Base-by-base conservation (phyloP, 2,797 vertebrate species). In the Falco berigora region DNA sequence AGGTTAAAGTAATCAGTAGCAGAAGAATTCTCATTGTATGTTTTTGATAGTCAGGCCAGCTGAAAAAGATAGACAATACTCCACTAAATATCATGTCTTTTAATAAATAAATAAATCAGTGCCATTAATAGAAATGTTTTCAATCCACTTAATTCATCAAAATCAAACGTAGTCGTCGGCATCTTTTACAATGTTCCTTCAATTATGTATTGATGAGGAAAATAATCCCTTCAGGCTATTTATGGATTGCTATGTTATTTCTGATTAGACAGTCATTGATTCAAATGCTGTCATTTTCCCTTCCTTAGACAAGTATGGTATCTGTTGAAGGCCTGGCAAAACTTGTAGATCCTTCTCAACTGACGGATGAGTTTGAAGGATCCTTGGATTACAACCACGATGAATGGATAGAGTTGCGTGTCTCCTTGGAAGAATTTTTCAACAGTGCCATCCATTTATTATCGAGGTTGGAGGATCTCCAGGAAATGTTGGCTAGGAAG, bases 341-440 rank as follows among this genome's bases (percentile, higher is more conserved):
- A 94, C 98, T 99, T 14, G 99, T 99, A 95, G 99, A 99, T 96
- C 99, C 99, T 18, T 99, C 99, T 61, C 99, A 99, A 97, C 98
- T 99, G 96, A 99, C 99, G 0, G 99, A 99, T 27, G 99, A 99
- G 93, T 99, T 99, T 13, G 99, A 99, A 58, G 99, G 99, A 56
- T 99, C 99, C n/a, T 97, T 99, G 98, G 99, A 99, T 97, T 99
- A 99, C 97, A 99, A 99, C 98, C 99, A 99, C 0, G 99, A 99
- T 58, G 99, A 99, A 96, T 99, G 99, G 99, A 99, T 99, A 81
- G 99, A 99, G 76, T 97, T 99, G 64, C 98, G 99, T 2, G 98
- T 99, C 64, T 99, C 99, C 36, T 96, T 99, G 95, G 99, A 99
- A 98, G 99, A 99, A 97, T 99, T 99, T 97, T 99, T 99, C 97